phyloP scores from a whole-genome alignment of 2,797 vertebrate species.

The Bovichtus variegatus region DNA sequence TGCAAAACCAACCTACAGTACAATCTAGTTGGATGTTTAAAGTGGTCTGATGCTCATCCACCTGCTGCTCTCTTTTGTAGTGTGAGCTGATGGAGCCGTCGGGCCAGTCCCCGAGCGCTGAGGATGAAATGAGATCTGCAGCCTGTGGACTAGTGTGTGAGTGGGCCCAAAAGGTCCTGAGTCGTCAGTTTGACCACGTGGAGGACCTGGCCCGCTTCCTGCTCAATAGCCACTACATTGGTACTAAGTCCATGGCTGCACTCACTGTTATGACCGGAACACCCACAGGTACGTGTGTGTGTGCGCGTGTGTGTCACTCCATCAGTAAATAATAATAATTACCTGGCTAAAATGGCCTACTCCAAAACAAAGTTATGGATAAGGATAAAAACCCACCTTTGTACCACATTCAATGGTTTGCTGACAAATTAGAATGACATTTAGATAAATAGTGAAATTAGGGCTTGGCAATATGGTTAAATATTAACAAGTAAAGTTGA shows the following conservation, averaged over 20 bases:
- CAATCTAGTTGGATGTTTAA: background rate
- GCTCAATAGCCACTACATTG: slow-evolving; percentile 98
- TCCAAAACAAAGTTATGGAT: background rate
- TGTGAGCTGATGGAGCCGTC: slow-evolving; percentile 93
- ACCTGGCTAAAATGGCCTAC: background rate
- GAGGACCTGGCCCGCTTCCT: slow-evolving; percentile 97
- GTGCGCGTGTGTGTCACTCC: too few species aligned
- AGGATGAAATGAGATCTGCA: slow-evolving; percentile 96
- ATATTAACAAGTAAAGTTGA: background rate
- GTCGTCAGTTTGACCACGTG: slow-evolving; percentile 96
- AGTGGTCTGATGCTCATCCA: background rate
- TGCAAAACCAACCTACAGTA: background rate
- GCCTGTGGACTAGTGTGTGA: slow-evolving; percentile 98
- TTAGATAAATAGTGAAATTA: background rate
- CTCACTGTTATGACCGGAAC: slow-evolving; percentile 98
- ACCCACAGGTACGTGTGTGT: slow-evolving; percentile 89
- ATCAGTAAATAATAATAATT: too few species aligned
- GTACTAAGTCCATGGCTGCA: slow-evolving; percentile 97
- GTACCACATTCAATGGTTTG: background rate
- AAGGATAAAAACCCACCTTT: background rate
- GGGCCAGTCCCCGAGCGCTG: slow-evolving; percentile 93
- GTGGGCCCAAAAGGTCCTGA: slow-evolving; percentile 99
- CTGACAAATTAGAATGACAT: background rate
- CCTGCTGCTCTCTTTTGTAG: slow-evolving; percentile 73
- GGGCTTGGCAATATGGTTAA: background rate